Base-by-base conservation (phyloP, 2,113 vertebrate genomes). In the Tragelaphus buxtoni region DNA sequence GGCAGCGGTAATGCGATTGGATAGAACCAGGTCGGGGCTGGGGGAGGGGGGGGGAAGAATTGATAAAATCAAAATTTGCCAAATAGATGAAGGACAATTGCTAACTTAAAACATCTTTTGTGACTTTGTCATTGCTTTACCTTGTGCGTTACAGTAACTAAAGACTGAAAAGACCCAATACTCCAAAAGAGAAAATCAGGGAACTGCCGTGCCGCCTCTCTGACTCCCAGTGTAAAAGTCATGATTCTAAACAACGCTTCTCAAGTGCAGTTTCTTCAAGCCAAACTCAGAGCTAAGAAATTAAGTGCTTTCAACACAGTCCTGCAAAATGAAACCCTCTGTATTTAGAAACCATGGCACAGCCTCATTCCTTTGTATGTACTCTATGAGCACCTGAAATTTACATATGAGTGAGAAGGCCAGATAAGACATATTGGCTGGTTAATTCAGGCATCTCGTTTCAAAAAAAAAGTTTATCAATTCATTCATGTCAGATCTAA, bases 21-120 rank as follows among this genome's bases (percentile, higher is more conserved):
- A 77, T 49, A 35, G 32, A 96, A 96, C 49, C 9, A 17, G 69
- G 8, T 14, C 65, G 1, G 17, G 65, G 9, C 1, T 42, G 4
- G 39, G 39, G 4, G 39, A 35, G 77, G 69, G 3, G 5, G 7
- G 56, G 82, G 65, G 4, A 7, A 32, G 93, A 93, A 81, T 69
- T 94, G n/a, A 96, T 95, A 98, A 95, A 94, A 76, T 5, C 56
- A 90, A 74, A 93, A 80, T 14, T 32, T 87, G 79, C 91, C 22
- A 95, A 85, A 93, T 97, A 94, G 53, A 65, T 81, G 9, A 94
- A 90, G 83, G 35, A 10, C 35, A 45, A 32, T 88, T 77, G 14
- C 22, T 84, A 94, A 87, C 35, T 96, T 97, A 88, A 77, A 96
- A 88, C 3, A 53, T 2, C 22, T 93, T 96, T 90, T 53, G 35